phyloP scores from a whole-genome alignment of 2,888 invertebrate species.

The Biston stratarius region DNA sequence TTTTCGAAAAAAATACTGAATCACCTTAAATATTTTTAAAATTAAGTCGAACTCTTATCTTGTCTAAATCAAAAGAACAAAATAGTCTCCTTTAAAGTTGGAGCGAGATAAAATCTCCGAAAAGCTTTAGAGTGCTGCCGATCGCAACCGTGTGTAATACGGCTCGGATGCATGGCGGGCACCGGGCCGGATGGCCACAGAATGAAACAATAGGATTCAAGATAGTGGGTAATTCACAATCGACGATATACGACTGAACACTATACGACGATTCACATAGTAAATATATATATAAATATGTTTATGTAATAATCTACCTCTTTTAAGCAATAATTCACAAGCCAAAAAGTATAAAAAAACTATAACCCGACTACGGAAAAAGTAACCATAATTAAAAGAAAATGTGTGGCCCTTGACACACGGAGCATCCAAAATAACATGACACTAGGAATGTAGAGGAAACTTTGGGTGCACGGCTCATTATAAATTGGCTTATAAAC shows the following conservation, averaged over 20 bases:
- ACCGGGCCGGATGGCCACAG: slow-evolving; percentile 52
- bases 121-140: slow-evolving; percentile 58
- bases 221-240: slow-evolving; percentile 11
- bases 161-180: slow-evolving; percentile 55
- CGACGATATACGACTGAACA: not conserved
- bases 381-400: too few relatives aligned
- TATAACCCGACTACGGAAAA: too few relatives aligned
- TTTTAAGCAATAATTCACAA: too few relatives aligned
- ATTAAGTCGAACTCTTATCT: slow-evolving; percentile 15
- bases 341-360: too few relatives aligned
- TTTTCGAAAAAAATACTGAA: not conserved
- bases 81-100: slow-evolving; percentile 31
- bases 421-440: too few relatives aligned
- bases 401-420: too few relatives aligned
- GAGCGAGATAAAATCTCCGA: slow-evolving; percentile 40
- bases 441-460: too few relatives aligned
- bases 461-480: too few relatives aligned
- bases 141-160: slow-evolving; percentile 82
- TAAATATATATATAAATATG: too few relatives aligned
- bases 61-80: slow-evolving; percentile 15
- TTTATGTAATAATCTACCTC: too few relatives aligned
- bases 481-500: too few relatives aligned
- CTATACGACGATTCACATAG: slow-evolving; percentile 9
- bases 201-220: slow-evolving; percentile 56
- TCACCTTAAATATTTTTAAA: not conserved